These are phyloP conservation scores for Tromatobia lineatoria DNA, from an alignment of 2,888 invertebrate genomes.

Conservation along the genomic window DNA sequence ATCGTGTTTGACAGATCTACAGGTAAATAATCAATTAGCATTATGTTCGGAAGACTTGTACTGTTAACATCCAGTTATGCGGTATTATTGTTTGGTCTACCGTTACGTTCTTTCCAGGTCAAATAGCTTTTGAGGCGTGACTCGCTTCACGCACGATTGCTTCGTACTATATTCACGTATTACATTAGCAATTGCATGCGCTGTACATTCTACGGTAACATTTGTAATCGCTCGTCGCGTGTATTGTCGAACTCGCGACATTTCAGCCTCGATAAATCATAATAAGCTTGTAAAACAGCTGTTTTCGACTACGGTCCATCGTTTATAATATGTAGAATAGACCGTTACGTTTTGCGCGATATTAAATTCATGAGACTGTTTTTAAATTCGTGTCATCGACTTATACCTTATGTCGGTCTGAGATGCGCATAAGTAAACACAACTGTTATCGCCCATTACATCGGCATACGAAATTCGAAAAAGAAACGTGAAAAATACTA, in stretches of 20 bases:
- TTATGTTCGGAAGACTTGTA: not conserved
- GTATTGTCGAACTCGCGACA: slow-evolving; percentile 11
- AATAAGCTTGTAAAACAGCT: not conserved
- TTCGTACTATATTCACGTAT: slow-evolving; percentile 1
- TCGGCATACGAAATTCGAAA: not conserved
- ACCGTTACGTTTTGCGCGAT: slow-evolving; percentile 72
- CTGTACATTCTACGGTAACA: not conserved
- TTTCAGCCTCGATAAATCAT: not conserved
- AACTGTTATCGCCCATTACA: no score
- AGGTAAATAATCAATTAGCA: not conserved
- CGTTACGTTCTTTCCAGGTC: slow-evolving; percentile 44
- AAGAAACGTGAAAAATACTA: no score
- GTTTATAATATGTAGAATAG: slow-evolving; percentile 73
- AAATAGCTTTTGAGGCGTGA: slow-evolving; percentile 27
- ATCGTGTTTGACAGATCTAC: not conserved
- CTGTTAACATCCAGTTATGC: slow-evolving; percentile 4
- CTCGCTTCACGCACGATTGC: slow-evolving; percentile 17
- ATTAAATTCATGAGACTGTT: not conserved
- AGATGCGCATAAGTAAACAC: no score
- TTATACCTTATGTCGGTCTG: not conserved
- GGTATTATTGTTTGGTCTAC: slow-evolving; percentile 30
- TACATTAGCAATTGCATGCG: slow-evolving; percentile 3
- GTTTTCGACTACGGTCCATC: slow-evolving; percentile 2
- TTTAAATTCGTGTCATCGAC: not conserved
- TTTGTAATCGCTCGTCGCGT: not conserved